A percentile compares a stretch with the other conserved stretches of the same genome.
These are phyloP conservation scores for Malurus cyaneus DNA, from an alignment of 2,113 vertebrate species.

Conservation along the genomic window DNA sequence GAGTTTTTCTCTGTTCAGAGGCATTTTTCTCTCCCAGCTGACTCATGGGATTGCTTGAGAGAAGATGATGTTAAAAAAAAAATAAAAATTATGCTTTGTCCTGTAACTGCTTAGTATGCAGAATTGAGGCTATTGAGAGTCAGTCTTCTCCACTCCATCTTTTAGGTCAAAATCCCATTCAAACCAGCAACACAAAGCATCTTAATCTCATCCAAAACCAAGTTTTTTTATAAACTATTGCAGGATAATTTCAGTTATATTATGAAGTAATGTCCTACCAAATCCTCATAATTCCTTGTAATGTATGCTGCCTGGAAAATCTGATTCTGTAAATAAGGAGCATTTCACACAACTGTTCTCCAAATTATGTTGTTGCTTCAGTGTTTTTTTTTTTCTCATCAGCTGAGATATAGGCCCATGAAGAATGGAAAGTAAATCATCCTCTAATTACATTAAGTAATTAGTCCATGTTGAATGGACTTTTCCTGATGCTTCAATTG, in stretches of 20 bases:
- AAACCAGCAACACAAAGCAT: background rate
- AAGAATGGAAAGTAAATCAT: background rate
- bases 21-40: constrained; percentile 9
- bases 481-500: background rate
- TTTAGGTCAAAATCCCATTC: background rate
- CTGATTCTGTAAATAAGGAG: background rate
- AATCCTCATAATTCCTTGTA: background rate
- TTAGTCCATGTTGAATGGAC: background rate
- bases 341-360: background rate
- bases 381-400: background rate
- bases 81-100: background rate
- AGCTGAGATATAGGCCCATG: background rate
- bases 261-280: background rate
- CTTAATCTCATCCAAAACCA: background rate
- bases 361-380: background rate
- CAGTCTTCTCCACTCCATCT: background rate
- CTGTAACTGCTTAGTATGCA: background rate
- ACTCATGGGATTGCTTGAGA: constrained; percentile 1
- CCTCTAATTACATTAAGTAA: background rate
- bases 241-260: background rate
- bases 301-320: background rate
- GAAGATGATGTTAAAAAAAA: background rate
- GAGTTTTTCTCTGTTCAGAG: background rate
- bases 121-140: background rate
- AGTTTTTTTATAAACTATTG: background rate